Evolutionary conservation across 2,797 vertebrate species (phyloP), one percentile per base, ranked within the genome.

Genomic region (Neosalanx taihuensis): DNA sequence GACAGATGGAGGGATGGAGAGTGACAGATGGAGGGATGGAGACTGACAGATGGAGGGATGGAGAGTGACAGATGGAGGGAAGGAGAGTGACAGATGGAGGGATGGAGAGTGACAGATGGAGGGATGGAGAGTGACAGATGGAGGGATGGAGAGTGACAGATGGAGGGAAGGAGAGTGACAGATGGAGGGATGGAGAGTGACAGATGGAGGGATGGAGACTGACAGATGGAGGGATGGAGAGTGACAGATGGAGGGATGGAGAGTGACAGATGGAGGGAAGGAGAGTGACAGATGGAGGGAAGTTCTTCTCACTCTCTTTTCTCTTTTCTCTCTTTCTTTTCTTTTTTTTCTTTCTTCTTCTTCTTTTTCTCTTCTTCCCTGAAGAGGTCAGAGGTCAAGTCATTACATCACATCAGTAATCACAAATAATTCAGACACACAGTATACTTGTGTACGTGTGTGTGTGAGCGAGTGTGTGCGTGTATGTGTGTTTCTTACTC

Each of bases 301-400:
- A 77, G 87, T 72, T 89, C 79, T 13, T 89, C 90, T 31, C 87
- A 86, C 30, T 89, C 71, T 0, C 92, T 92, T 1, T 37, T 81
- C n/a, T 90, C 83, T 60, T 89, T 91, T 37, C 88, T 86, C 23
- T 77, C 84, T 72, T 91, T 91, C 73, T 92, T 92, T 26, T 91
- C 84, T 53, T 93, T 92, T 68, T 87, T 63, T 26, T 63, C 67
- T 62, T 66, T 49, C 67, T 86, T 90, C 75, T 91, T 91, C 49
- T 87, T 94, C 73, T 92, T 92, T 79, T 91, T 91, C 81, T 91
- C 91, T 46, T 87, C 75, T 80, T 94, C 94, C 60, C 94, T 95
- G 75, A 26, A 26, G 23, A 72, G 88, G 81, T 85, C 37, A 65
- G 35, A 74, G 53, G 41, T 13, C 51, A 23, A n/a, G 23, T n/a